Percentiles rank a stretch among this genome's conserved stretches.
These are phyloP conservation scores for Drosophila algonquin DNA, from an alignment of 2,888 invertebrate genomes.

Conservation along the genomic window DNA sequence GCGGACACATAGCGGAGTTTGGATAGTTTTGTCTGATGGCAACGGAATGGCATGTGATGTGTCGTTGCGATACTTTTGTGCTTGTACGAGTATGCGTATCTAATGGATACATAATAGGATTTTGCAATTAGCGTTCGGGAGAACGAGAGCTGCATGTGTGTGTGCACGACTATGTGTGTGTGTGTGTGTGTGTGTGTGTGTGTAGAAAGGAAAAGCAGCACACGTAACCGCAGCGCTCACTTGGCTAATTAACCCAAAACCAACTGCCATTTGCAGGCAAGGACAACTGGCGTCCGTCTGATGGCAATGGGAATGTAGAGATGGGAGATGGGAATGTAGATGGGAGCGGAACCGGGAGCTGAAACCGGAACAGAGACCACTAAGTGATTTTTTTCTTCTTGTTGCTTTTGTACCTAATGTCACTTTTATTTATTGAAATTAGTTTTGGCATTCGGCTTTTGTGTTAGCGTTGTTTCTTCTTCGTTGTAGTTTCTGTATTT, in stretches of 20 bases:
- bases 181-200: slow-evolving; percentile 26
- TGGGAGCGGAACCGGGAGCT: slow-evolving; percentile 16
- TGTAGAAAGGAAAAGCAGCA: slow-evolving; percentile 43
- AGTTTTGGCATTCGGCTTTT: slow-evolving; percentile 52
- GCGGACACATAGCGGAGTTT: not conserved
- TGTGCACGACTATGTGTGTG: slow-evolving; percentile 28
- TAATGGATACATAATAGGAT: slow-evolving; percentile 82
- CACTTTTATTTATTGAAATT: slow-evolving; percentile 72
- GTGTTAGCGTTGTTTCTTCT: slow-evolving; percentile 11
- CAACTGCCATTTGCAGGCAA: slow-evolving; percentile 69
- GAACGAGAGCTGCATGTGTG: slow-evolving; percentile 31
- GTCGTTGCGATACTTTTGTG: slow-evolving; percentile 43
- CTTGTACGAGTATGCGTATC: slow-evolving; percentile 62
- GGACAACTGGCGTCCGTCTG: slow-evolving; percentile 37
- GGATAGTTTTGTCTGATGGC: not conserved
- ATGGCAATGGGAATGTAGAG: slow-evolving; percentile 26
- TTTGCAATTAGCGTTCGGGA: slow-evolving; percentile 69
- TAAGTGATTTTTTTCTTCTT: slow-evolving; percentile 57
- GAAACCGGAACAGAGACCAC: slow-evolving; percentile 48
- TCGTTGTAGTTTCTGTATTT: not conserved
- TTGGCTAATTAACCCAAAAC: slow-evolving; percentile 73
- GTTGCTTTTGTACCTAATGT: slow-evolving; percentile 53
- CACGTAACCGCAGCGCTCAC: slow-evolving; percentile 70
- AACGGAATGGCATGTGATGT: slow-evolving; percentile 17
- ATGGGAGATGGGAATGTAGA: slow-evolving; percentile 1